These are phyloP conservation scores for Nylanderia fulva DNA, from an alignment of 1,140 invertebrate species.

Conservation along the genomic window DNA sequence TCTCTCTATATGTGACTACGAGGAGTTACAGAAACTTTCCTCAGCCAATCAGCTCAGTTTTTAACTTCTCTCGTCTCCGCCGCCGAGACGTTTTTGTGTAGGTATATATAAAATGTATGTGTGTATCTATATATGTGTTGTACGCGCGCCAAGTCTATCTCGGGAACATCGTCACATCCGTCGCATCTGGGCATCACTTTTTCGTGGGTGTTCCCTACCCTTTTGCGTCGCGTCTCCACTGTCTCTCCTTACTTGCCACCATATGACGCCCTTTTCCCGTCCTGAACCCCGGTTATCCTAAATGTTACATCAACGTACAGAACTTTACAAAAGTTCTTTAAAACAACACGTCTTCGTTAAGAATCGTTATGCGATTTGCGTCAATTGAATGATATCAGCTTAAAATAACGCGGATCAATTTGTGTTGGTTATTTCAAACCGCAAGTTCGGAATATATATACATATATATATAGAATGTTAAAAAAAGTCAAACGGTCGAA, in stretches of 20 bases:
- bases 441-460: too few species aligned
- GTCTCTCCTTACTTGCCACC: conserved; percentile 65
- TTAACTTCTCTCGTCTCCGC: conserved; percentile 43
- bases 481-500: too few species aligned
- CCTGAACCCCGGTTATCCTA: conserved; percentile 34
- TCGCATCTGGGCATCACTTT: conserved; percentile 83
- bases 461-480: too few species aligned
- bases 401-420: neutral
- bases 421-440: neutral
- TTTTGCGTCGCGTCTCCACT: conserved; percentile 24
- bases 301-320: conserved; percentile 68
- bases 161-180: conserved; percentile 79
- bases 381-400: neutral
- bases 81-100: neutral
- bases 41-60: conserved; percentile 49
- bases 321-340: conserved; percentile 51
- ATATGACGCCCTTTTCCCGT: conserved; percentile 71
- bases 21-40: conserved; percentile 2
- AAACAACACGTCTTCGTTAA: neutral
- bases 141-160: conserved; percentile 48
- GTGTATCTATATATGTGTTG: neutral
- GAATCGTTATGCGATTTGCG: neutral
- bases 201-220: conserved; percentile 39
- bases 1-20: conserved; percentile 58
- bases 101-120: too few species aligned